Base-by-base conservation (phyloP, 53 echinoderm and acorn worm genomes). In the Patiria pectinifera region DNA sequence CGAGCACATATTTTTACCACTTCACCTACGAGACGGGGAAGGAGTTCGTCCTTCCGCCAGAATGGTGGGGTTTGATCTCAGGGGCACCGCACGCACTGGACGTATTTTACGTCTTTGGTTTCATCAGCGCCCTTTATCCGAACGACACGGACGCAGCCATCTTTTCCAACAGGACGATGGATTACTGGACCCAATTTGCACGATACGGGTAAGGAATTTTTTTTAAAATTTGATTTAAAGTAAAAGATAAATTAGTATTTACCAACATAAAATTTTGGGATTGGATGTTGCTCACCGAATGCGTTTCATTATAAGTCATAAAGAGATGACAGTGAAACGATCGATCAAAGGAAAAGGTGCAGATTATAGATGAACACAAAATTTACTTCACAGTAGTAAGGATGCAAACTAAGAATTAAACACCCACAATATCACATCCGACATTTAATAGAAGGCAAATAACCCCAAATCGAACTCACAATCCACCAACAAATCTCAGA, bases 21-120 rank as follows among this genome's bases (percentile, higher is more conserved):
- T 86, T 86, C 22, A 71, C 86, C 18, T 86, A 71, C 48, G 86
- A 86, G 44, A 71, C 72, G 18, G 86, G 84, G 12, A 86, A 48
- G 72, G 71, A 86, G 24, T 21, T 63, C 45, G 0, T 84, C 3
- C 35, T 63, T 26, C 18, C 62, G n/a, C 62, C 45, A 22, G 72
- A 86, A 21, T 72, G 12, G 21, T n/a, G 1, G 5, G 86, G 71
- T 19, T 2, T 25, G 48, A 86, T 86, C 3, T 12, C 71, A 2
- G 86, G 86, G 4, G 86, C 86, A 48, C 71, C 86, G 3, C 86
- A 86, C 24, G 84, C 8, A 1, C 45, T 66, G 18, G 84, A 84
- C 1, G 4, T 84, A 2, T 66, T 84, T 35, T 86, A 86, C 49
- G n/a, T 86, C 49, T 86, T 86, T 71, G 86, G 86, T 47, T 18